Percentiles rank a stretch among this genome's conserved stretches.
phyloP scores from a whole-genome alignment of 2,888 invertebrate species.

The Lordiphosa andalusiaca region DNA sequence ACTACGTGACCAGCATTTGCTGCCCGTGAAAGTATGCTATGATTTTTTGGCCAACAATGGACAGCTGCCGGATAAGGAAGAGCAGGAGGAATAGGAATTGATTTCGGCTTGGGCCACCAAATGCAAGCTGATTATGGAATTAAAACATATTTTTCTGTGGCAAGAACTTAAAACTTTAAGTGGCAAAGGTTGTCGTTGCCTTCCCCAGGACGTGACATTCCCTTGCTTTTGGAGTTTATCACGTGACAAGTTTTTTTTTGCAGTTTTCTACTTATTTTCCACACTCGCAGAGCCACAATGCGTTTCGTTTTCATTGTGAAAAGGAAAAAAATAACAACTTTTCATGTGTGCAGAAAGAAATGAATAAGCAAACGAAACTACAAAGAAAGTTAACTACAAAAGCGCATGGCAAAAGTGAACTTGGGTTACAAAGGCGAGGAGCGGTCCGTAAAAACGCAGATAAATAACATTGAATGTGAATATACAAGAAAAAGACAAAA shows the following conservation, averaged over 20 bases:
- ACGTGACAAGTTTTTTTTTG: conserved; percentile 55
- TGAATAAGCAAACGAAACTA: conserved; percentile 63
- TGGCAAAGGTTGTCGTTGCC: conserved; percentile 62
- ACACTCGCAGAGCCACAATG: conserved; percentile 17
- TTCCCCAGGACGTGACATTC: conserved; percentile 55
- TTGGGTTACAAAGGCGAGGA: conserved; percentile 59
- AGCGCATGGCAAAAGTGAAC: conserved; percentile 55
- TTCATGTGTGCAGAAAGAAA: conserved; percentile 34
- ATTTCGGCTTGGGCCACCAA: conserved; percentile 36
- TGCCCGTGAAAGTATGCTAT: conserved; percentile 49
- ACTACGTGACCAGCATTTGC: conserved; percentile 71
- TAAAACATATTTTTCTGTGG: conserved; percentile 62
- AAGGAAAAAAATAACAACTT: conserved; percentile 30
- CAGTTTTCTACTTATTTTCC: conserved; percentile 18
- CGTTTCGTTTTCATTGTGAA: conserved; percentile 46
- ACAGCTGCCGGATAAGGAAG: conserved; percentile 2
- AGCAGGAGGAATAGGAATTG: conserved; percentile 58
- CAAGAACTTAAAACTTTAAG: conserved; percentile 63
- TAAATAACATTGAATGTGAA: conserved; percentile 67
- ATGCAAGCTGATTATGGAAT: conserved; percentile 63
- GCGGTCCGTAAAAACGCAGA: conserved; percentile 43
- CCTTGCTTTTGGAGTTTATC: conserved; percentile 55
- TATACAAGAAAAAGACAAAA: conserved; percentile 31
- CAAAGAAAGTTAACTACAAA: conserved; percentile 70
- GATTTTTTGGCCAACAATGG: conserved; percentile 34